phyloP scores from a whole-genome alignment of 2,797 vertebrate genomes.

The Gobio occitaniae region DNA sequence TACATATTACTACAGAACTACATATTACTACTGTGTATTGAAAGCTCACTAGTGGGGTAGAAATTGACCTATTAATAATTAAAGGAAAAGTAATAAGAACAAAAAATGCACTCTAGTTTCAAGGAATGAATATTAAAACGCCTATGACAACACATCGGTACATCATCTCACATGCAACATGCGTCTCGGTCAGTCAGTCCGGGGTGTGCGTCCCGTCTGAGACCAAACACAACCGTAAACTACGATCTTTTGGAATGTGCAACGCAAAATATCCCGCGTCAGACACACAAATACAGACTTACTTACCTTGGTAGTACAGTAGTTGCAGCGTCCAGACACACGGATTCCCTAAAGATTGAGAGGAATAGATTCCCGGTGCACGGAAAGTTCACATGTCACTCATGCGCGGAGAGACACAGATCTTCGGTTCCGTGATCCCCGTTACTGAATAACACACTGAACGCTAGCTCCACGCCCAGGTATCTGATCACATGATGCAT shows the following conservation, averaged over 20 bases:
- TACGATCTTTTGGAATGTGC: background rate
- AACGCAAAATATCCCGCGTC: background rate
- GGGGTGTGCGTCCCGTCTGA: conserved; percentile 17
- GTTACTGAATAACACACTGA: conserved; percentile 53
- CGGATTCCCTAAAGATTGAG: conserved; percentile 19
- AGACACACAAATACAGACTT: conserved; percentile 22
- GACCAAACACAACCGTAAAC: background rate
- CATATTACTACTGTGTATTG: background rate
- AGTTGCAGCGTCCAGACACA: conserved; percentile 62
- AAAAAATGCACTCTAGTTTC: background rate
- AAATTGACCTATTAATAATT: background rate
- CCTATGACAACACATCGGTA: background rate
- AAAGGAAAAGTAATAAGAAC: background rate
- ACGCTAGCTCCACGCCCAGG: conserved; percentile 82
- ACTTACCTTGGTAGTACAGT: conserved; percentile 76
- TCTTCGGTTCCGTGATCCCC: conserved; percentile 6
- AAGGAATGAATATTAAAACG: background rate
- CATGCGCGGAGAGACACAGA: conserved; percentile 18
- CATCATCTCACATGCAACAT: conserved; percentile 29
- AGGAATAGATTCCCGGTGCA: conserved; percentile 46
- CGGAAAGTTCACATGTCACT: conserved; percentile 61
- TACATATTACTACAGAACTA: no score
- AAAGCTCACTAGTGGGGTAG: background rate
- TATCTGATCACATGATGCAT: conserved; percentile 81
- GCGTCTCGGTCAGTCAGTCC: background rate